Base-by-base conservation (phyloP, 1,140 invertebrate species). In the Scaptodrosophila lebanonensis region DNA sequence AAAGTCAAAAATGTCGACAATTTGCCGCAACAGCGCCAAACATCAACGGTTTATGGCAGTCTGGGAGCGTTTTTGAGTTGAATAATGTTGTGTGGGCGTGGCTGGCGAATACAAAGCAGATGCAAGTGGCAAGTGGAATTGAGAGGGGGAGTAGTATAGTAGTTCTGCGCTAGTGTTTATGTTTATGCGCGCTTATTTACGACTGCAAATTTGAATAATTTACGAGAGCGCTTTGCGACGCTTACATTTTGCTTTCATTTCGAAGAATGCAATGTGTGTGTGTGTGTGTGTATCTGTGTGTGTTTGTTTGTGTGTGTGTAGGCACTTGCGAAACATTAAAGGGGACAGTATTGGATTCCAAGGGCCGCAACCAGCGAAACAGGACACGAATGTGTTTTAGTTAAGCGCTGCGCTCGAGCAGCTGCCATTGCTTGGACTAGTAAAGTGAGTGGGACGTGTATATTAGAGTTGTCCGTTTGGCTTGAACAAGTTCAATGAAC, bases 201-300 rank as follows among this genome's bases (percentile, higher is more conserved):
- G 32, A 33, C 32, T 33, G 5, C 3, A 33, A 33, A 33, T 33
- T 33, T 33, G 32, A 33, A 33, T 33, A 33, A 33, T 33, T 33
- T 33, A 33, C 12, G 32, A 33, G 32, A n/a, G n/a, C n/a, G n/a
- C n/a, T n/a, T 13, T n/a, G 32, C 32, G 9, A 33, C 3, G 3
- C 32, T 33, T n/a, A n/a, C n/a, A n/a, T n/a, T 33, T 33, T 5
- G 8, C 8, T 33, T 9, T 13, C 5, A n/a, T 3, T 3, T 3
- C 32, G 12, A 13, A 9, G 32, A 5, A 3, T 3, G 32, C 12
- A 13, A 33, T 5, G 12, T n/a, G 3, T n/a, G n/a, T n/a, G n/a
- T n/a, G n/a, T n/a, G n/a, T n/a, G n/a, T n/a, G n/a, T n/a, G n/a
- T n/a, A n/a, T n/a, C n/a, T n/a, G n/a, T n/a, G n/a, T n/a, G n/a